Evolutionary conservation across 2,888 invertebrate species (phyloP), one percentile per base, ranked within the genome.

Genomic region (Pteria penguin): DNA sequence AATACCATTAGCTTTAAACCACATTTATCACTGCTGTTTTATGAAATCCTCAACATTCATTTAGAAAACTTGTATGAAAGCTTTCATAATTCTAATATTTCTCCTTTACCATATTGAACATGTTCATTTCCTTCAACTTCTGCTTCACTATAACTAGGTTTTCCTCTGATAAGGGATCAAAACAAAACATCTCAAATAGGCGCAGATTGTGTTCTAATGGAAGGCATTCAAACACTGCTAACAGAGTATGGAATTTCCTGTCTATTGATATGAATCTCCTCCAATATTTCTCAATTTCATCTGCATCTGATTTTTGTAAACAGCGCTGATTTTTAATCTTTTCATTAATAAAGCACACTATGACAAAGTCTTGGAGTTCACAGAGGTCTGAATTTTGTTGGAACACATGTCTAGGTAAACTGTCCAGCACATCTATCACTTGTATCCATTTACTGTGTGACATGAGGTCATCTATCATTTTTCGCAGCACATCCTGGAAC

Each of bases 41-140:
- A n/a, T n/a, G n/a, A n/a, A n/a, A n/a, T n/a, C n/a, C n/a, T n/a
- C n/a, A n/a, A n/a, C n/a, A n/a, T n/a, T n/a, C n/a, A n/a, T n/a
- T n/a, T n/a, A n/a, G n/a, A n/a, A n/a, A n/a, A n/a, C n/a, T n/a
- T n/a, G n/a, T n/a, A n/a, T n/a, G n/a, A n/a, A n/a, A n/a, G n/a
- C n/a, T n/a, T n/a, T n/a, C n/a, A n/a, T n/a, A n/a, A n/a, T n/a
- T n/a, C n/a, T n/a, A n/a, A n/a, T n/a, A n/a, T n/a, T n/a, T n/a
- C n/a, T n/a, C n/a, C n/a, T 84, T 75, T 76, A 90, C 90, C 84
- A 86, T 86, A 57, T 81, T 75, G 75, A 84, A 89, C 4, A 89
- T 75, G 26, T 79, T 81, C 27, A 89, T 80, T 57, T 87, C 83
- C 62, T 83, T 68, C n/a, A 86, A 79, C 76, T 85, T 87, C 18